Evolutionary conservation across 2,113 vertebrate genomes (phyloP), one percentile per base, ranked within the genome.

Genomic region (Proterorhinus semilunaris): DNA sequence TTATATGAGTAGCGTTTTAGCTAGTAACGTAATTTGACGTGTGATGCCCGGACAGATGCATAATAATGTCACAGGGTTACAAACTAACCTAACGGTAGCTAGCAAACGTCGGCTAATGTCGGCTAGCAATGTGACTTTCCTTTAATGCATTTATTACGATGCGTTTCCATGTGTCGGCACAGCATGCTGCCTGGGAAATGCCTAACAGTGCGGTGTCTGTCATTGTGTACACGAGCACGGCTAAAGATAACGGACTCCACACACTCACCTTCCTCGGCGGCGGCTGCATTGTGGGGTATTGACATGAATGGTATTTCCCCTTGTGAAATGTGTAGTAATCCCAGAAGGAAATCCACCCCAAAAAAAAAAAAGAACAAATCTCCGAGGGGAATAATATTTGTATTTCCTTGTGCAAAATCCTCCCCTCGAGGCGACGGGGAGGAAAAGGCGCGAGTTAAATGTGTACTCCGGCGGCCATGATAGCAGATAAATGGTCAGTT

Each of bases 211-310:
- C 66, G 27, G 52, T 17, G 68, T 47, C n/a, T 64, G 76, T 84
- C 80, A 80, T 80, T 82, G 84, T 86, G 65, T 65, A 52, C 27
- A 36, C 10, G 63, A 43, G 62, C 54, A n/a, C 58, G 21, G 65
- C 53, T 74, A 42, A 74, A 84, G 74, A 86, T 82, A 87, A 85
- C 83, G 83, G 83, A 72, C 71, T 53, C 65, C 43, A 86, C 93
- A 77, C 72, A 86, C 93, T 93, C 92, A 97, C 96, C 96, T 96
- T 97, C 93, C 96, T 95, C 93, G 96, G 96, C 89, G 96, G 96
- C 78, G 96, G 96, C 95, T 98, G 96, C 96, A 97, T 98, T 90
- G 92, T 95, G 92, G 78, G 90, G 91, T 86, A 82, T 91, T 91
- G 92, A 92, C 92, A 92, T 92, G 92, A 91, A 93, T 92, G 87